phyloP scores from a whole-genome alignment of 2,113 vertebrate species.

The Ochotona curzoniae region DNA sequence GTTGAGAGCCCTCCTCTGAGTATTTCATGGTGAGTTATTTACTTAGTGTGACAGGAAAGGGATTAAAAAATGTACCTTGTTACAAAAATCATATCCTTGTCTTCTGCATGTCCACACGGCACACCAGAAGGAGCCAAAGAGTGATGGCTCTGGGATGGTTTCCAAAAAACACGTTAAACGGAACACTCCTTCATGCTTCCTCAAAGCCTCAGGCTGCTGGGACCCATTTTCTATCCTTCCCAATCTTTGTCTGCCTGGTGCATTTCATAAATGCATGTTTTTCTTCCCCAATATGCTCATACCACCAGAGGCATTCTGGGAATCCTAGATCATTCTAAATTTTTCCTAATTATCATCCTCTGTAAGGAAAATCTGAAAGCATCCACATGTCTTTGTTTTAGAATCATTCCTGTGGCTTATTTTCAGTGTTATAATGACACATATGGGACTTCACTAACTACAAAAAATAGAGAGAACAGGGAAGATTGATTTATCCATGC shows the following conservation, averaged over 20 bases:
- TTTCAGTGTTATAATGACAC: constrained; percentile 65
- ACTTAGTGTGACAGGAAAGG: constrained; percentile 81
- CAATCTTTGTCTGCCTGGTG: constrained; percentile 72
- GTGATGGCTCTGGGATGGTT: constrained; percentile 73
- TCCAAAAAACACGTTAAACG: constrained; percentile 75
- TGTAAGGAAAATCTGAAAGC: constrained; percentile 58
- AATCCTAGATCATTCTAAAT: constrained; percentile 33
- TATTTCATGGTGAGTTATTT: constrained; percentile 81
- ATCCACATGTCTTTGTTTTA: constrained; percentile 47
- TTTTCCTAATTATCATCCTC: constrained; percentile 66
- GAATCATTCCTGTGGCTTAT: constrained; percentile 21
- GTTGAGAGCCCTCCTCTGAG: constrained; percentile 70
- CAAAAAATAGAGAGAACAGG: neutral
- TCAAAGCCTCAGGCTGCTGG: constrained; percentile 76
- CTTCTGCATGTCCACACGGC: constrained; percentile 73
- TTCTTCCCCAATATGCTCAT: constrained; percentile 42
- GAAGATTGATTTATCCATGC: constrained; percentile 57
- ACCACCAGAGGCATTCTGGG: neutral
- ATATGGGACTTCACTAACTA: constrained; percentile 66
- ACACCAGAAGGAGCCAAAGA: constrained; percentile 70
- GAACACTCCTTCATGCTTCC: constrained; percentile 66
- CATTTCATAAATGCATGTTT: constrained; percentile 61
- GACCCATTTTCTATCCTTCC: constrained; percentile 76
- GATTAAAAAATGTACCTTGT: constrained; percentile 83
- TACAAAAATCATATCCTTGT: constrained; percentile 80